Base-by-base conservation (phyloP, 2,888 invertebrate genomes). In the Drosophila anceps region DNA sequence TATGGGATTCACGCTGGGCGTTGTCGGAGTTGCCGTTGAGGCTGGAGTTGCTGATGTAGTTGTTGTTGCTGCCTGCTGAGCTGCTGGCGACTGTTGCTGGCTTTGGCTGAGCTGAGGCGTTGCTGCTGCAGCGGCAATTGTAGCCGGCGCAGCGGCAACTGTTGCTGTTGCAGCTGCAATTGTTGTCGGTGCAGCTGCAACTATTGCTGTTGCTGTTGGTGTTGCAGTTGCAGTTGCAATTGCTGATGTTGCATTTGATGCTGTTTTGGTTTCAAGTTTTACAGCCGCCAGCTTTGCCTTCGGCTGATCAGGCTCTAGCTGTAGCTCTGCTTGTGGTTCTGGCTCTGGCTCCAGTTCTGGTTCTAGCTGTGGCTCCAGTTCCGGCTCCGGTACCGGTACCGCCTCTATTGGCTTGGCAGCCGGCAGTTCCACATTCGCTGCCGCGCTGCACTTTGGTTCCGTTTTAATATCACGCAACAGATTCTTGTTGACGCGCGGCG, bases 1-100 rank as follows among this genome's bases (percentile, higher is more conserved):
- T 80, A 97, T 96, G 81, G 97, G 97, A 91, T 96, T 96, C 4
- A 86, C 88, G 67, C 88, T 86, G 53, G 90, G 86, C 67, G 81
- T 86, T 43, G 54, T 18, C 1, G 54, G 9, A n/a, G 62, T 39
- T 31, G 55, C 15, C 44, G 15, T 9, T 18, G 59, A 1, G 4
- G 59, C 27, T n/a, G 29, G 15, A 46, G 27, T 4, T 46, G 46
- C 4, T 8, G 44, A 8, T 46, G 46, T 18, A 18, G 4, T 12
- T 50, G 50, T 50, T 33, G 18, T 1, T 46, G 18, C 31, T 35
- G 54, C 46, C n/a, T n/a, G 46, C 27, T 31, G 24, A 37, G 24
- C 33, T 8, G 20, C 18, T 20, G 68, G 46, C 9, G 39, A 58
- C 10, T 3, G 20, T 13, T 39, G 51, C 10, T 31, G 35, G 43